These are phyloP conservation scores for Kobus ellipsiprymnus DNA, from an alignment of 2,113 vertebrate species.

Conservation along the genomic window DNA sequence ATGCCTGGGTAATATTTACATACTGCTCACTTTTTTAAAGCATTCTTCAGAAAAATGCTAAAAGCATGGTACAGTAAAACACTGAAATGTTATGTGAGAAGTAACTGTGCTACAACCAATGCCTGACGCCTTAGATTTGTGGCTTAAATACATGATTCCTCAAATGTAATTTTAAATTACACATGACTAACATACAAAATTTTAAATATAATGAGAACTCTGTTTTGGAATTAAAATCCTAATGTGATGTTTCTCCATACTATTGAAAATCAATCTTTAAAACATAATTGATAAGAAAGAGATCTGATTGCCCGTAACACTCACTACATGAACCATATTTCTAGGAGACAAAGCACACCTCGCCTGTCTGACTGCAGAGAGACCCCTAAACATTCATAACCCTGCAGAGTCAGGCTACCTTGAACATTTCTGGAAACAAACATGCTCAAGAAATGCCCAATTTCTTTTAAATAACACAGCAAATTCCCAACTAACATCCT, in stretches of 20 bases:
- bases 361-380: background rate
- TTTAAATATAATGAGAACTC: background rate
- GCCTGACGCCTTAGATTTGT: background rate
- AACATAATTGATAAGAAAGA: background rate
- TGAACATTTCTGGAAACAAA: slow-evolving; percentile 7
- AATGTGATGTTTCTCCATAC: background rate
- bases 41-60: background rate
- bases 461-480: background rate
- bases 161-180: slow-evolving; percentile 28
- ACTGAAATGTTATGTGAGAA: background rate
- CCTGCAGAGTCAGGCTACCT: background rate
- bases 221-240: slow-evolving; percentile 6
- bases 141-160: background rate
- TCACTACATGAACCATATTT: background rate
- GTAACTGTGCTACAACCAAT: background rate
- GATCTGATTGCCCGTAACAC: background rate
- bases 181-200: background rate
- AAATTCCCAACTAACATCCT: background rate
- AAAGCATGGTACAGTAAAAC: background rate
- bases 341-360: background rate
- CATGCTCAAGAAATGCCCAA: background rate
- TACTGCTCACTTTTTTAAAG: background rate
- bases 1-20: slow-evolving; percentile 15
- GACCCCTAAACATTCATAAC: background rate
- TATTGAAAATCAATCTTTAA: slow-evolving; percentile 11